Evolutionary conservation across 2,113 vertebrate species (phyloP).

Genomic region (Zingel zingel): DNA sequence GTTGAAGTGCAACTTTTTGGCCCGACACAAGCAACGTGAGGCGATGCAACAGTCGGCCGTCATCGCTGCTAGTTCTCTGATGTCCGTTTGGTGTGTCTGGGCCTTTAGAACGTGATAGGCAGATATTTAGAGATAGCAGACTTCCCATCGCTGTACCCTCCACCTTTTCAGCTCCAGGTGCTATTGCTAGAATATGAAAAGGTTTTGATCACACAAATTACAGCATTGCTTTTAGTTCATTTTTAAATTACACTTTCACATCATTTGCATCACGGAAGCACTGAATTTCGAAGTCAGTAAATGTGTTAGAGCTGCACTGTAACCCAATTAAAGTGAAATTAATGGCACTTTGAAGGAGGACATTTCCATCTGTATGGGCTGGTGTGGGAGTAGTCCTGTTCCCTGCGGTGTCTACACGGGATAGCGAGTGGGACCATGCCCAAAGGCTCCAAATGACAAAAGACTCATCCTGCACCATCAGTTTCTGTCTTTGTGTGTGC

Average conservation of each 20-base stretch:
- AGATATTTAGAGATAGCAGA: not conserved
- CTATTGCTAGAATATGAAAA: constrained; percentile 19
- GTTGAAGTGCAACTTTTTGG: too few species aligned
- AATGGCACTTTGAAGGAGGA: constrained; percentile 39
- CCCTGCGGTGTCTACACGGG: constrained; percentile 61
- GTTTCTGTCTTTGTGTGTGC: constrained; percentile 38
- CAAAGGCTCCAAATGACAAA: constrained; percentile 62
- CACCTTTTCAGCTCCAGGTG: not conserved
- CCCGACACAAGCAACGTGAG: too few species aligned
- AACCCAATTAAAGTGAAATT: constrained; percentile 59
- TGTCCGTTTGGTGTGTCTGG: too few species aligned
- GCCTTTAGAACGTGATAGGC: not conserved
- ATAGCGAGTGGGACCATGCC: constrained; percentile 51
- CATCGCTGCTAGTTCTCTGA: too few species aligned
- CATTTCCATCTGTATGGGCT: constrained; percentile 72
- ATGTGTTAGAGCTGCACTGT: constrained; percentile 32
- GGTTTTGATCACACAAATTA: too few species aligned
- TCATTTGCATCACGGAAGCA: constrained; percentile 30
- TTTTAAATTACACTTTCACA: not conserved
- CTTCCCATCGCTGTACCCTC: constrained; percentile 24
- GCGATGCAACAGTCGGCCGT: too few species aligned
- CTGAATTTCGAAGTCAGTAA: constrained; percentile 20
- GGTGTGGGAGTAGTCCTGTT: constrained; percentile 55
- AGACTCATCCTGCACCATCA: constrained; percentile 33
- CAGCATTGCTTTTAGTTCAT: not conserved